Evolutionary conservation across 2,888 invertebrate species (phyloP), one percentile per base, ranked within the genome.

Genomic region (Xanthia icteritia): DNA sequence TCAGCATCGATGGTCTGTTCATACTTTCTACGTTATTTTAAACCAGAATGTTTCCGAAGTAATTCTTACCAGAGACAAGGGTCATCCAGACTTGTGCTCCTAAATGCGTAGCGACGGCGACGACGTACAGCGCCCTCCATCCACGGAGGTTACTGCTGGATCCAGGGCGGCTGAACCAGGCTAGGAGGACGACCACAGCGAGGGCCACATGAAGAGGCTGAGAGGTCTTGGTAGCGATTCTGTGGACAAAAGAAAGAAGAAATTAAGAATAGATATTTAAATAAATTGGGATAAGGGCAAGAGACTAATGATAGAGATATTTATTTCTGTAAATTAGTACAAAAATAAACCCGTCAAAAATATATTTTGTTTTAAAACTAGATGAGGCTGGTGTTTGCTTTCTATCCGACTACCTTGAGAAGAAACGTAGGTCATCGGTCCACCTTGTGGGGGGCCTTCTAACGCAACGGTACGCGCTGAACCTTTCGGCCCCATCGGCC

Each of bases 41-140:
- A 56, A 36, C 4, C 1, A 66, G 31, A 68, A 45, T 48, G 9
- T 63, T 78, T 3, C 5, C 60, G 13, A 70, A 42, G 0, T 27
- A 45, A 48, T 51, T 54, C 94, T 95, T 93, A 98, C 98, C 98
- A 91, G 99, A 99, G 56, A 99, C 97, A 91, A 99, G 98, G 20
- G 99, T 99, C 98, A 99, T 99, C 99, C 99, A 99, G 86, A 99
- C 97, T 96, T 99, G 99, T 36, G 98, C 97, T 54, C 99, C 99
- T 88, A 98, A 97, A 93, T 99, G 98, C 76, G 97, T 97, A 83
- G 98, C 98, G 88, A 99, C 98, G 15, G 98, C 97, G 0, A 97
- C 97, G 54, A 99, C 96, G 93, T 99, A 99, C 42, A 98, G 94
- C 77, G 98, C 97, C 68, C 97, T 96, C 95, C 97, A 97, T 31